These are phyloP conservation scores for Eulithis prunata DNA, from an alignment of 2,888 invertebrate species.

Conservation along the genomic window DNA sequence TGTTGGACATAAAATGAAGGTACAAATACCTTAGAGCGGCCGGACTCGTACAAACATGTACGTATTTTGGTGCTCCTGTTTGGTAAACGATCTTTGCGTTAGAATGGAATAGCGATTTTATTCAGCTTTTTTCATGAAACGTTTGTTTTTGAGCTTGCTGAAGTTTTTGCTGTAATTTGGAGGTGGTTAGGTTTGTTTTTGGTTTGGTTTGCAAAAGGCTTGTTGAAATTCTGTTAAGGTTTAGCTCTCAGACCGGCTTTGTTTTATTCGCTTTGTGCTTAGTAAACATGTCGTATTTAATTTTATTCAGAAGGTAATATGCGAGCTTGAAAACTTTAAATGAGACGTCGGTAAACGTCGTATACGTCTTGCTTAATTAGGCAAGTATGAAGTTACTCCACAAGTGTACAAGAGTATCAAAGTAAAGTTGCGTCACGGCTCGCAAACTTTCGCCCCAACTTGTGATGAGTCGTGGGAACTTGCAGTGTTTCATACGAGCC, in stretches of 20 bases:
- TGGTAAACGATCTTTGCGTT: constrained; percentile 18
- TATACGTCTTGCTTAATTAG: constrained; percentile 4
- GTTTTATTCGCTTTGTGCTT: background rate
- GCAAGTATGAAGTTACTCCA: constrained; percentile 14
- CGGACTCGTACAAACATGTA: background rate
- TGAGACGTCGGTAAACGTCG: background rate
- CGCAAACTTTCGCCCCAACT: constrained; percentile 34
- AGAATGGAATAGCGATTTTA: constrained; percentile 23
- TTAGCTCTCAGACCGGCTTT: no score
- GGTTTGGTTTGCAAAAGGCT: background rate
- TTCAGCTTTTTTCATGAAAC: constrained; percentile 12
- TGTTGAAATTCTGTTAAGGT: no score
- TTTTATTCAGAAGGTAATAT: background rate
- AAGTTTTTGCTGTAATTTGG: constrained; percentile 1
- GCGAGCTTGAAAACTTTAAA: background rate
- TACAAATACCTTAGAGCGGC: background rate
- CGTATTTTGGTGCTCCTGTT: constrained; percentile 4
- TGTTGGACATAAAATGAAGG: constrained; percentile 44
- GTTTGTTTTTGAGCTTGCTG: constrained; percentile 17
- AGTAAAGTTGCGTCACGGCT: constrained; percentile 30
- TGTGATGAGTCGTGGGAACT: constrained; percentile 58
- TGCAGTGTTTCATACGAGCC: constrained; percentile 49
- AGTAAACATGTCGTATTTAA: background rate
- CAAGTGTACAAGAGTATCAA: constrained; percentile 16
- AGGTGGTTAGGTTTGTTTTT: background rate